Conservation (phyloP, 2,888 invertebrate genomes). For the Alcis repandata region DNA sequence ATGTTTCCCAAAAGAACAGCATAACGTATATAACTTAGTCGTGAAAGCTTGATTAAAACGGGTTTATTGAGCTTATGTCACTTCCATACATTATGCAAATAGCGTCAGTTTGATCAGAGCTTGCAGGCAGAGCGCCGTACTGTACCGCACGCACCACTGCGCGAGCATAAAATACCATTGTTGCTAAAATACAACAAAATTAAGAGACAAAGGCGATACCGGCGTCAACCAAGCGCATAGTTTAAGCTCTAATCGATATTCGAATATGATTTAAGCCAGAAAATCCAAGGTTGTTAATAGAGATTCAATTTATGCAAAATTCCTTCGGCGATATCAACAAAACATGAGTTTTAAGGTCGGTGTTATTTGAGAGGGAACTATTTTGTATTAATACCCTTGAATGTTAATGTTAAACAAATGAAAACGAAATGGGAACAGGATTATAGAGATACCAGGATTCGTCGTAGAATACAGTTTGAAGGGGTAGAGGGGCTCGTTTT, state of each 20-base stretch:
- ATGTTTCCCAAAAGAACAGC: not conserved
- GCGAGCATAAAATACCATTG: constrained; percentile 68
- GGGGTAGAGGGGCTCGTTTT: no score
- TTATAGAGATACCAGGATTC: not conserved
- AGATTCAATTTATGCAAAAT: constrained; percentile 41
- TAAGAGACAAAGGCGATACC: constrained; percentile 67
- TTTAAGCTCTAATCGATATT: constrained; percentile 64
- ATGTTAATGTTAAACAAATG: constrained; percentile 14
- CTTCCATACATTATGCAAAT: constrained; percentile 28
- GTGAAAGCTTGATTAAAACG: not conserved
- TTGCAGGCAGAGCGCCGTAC: constrained; percentile 21
- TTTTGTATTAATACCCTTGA: constrained; percentile 17
- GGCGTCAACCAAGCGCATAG: constrained; percentile 57
- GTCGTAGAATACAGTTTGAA: no score
- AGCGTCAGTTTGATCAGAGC: constrained; percentile 34
- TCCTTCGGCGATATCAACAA: constrained; percentile 31
- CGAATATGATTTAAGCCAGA: constrained; percentile 60
- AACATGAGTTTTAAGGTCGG: constrained; percentile 14
- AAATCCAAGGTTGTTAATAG: constrained; percentile 40
- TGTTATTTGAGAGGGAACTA: constrained; percentile 6
- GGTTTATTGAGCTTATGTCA: not conserved
- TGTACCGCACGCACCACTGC: constrained; percentile 55
- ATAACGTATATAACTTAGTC: not conserved
- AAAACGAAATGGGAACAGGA: constrained; percentile 12
- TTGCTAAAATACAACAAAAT: constrained; percentile 64